These are phyloP conservation scores for Petrocephalus schoutedeni DNA, from an alignment of 2,797 vertebrate species.

Conservation along the genomic window DNA sequence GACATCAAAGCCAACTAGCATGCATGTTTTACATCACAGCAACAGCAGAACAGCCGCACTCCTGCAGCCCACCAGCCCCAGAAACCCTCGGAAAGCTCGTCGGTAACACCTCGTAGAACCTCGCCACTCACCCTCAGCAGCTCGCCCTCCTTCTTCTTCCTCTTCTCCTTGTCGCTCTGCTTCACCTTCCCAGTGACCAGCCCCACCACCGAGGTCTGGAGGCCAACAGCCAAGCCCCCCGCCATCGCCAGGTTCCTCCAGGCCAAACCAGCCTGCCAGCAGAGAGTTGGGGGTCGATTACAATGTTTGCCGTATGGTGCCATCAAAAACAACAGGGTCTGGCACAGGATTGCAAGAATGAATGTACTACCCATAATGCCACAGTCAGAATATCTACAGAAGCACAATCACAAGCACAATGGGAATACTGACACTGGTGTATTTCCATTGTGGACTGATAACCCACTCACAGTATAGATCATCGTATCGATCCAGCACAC, in stretches of 20 bases:
- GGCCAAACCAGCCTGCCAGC: conserved; percentile 14
- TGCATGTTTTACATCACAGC: not conserved
- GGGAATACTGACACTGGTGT: not conserved
- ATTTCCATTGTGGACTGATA: not conserved
- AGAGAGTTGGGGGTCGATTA: not conserved
- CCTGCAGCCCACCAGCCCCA: not conserved
- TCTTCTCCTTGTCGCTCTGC: conserved; percentile 4
- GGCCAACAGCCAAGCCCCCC: not conserved
- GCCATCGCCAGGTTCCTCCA: conserved; percentile 27
- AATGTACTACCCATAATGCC: not conserved
- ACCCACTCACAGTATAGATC: not conserved
- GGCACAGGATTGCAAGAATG: not conserved
- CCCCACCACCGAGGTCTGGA: conserved; percentile 10
- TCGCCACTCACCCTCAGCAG: conserved; percentile 13
- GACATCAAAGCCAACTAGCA: not conserved
- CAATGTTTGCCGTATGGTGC: not conserved
- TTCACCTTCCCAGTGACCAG: not conserved
- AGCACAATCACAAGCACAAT: not conserved
- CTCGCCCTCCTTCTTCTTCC: conserved; percentile 16
- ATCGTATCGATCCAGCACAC: not conserved
- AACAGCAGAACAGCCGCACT: not conserved
- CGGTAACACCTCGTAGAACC: not conserved
- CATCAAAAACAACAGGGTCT: not conserved
- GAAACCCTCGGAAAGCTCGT: not conserved
- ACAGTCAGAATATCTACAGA: not conserved